Percentiles rank a stretch among this genome's conserved stretches.
These are phyloP conservation scores for Epinotia demarniana DNA, from an alignment of 2,888 invertebrate species.

Conservation along the genomic window DNA sequence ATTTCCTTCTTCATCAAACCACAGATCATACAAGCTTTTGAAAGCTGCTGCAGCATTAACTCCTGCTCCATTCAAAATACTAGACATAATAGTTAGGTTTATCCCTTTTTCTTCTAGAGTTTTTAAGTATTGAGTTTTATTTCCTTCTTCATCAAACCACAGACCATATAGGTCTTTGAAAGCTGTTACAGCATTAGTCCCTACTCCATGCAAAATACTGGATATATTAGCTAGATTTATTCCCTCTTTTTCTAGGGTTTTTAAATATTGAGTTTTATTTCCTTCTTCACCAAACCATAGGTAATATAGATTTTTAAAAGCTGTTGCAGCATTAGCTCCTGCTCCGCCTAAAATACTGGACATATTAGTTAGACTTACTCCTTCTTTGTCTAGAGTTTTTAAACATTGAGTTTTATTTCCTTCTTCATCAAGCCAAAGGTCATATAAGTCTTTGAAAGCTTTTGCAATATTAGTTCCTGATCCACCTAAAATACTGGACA, in stretches of 20 bases:
- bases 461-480: conserved; percentile 46
- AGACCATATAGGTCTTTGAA: conserved; percentile 54
- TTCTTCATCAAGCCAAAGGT: conserved; percentile 54
- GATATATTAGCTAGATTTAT: conserved; percentile 47
- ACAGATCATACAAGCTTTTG: conserved; percentile 14
- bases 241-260: conserved; percentile 49
- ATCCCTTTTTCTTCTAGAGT: conserved; percentile 46
- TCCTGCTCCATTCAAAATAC: background rate
- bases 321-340: conserved; percentile 55
- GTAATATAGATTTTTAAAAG: conserved; percentile 55
- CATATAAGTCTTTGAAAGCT: conserved; percentile 52
- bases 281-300: conserved; percentile 57
- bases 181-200: conserved; percentile 46
- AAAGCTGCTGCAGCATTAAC: conserved; percentile 1
- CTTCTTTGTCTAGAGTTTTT: conserved; percentile 45
- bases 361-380: conserved; percentile 47
- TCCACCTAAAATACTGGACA: conserved; percentile 53
- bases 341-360: conserved; percentile 52
- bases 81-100: conserved; percentile 31
- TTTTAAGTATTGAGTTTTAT: conserved; percentile 56
- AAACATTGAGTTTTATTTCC: conserved; percentile 45
- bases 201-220: conserved; percentile 52
- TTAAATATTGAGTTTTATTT: conserved; percentile 47
- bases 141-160: conserved; percentile 58
- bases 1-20: conserved; percentile 44